Evolutionary conservation across 2,797 vertebrate species (phyloP).

Genomic region (Ceyx erithaca): DNA sequence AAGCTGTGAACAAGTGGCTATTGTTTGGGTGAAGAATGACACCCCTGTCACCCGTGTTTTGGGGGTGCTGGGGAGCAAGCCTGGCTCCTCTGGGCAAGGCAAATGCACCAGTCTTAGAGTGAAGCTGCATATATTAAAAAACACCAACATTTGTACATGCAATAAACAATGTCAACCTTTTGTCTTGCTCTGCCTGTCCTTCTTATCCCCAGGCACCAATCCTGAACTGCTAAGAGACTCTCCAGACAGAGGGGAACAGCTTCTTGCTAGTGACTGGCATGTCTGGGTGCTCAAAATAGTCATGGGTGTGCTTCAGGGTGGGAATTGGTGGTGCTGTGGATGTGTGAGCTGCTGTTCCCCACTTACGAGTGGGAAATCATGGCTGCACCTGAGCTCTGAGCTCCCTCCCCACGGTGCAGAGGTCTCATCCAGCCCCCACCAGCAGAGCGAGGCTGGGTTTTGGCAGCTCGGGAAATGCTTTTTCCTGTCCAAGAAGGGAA

Average conservation of each 20-base stretch:
- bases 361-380: accelerated
- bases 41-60: background rate
- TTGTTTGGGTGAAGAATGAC: background rate
- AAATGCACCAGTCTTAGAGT: background rate
- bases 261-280: accelerated
- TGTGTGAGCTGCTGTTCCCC: background rate
- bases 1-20: background rate
- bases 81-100: background rate
- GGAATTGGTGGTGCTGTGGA: accelerated
- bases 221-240: background rate
- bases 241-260: accelerated
- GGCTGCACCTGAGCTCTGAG: accelerated
- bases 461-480: background rate
- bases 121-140: background rate
- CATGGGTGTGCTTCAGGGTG: accelerated
- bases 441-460: background rate
- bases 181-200: background rate
- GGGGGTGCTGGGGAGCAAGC: background rate
- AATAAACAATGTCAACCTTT: background rate
- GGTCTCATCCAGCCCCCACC: background rate
- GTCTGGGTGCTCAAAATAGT: accelerated
- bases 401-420: accelerated
- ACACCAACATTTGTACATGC: background rate
- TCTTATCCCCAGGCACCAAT: background rate
- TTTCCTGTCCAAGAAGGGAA: background rate